phyloP scores from a whole-genome alignment of 2,113 vertebrate genomes.

The Dipodomys merriami region DNA sequence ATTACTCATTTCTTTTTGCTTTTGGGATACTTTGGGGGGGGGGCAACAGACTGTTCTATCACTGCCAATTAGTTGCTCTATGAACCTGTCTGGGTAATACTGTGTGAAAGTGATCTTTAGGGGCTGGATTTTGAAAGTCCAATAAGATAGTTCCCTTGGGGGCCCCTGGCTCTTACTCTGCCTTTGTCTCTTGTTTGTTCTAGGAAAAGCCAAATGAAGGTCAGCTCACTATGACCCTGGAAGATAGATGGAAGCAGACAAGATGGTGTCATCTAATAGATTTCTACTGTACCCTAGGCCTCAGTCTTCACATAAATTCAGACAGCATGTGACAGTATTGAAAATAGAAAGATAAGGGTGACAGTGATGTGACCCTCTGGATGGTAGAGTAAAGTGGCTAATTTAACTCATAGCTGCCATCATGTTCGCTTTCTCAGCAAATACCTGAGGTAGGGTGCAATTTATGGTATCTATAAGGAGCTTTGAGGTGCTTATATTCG shows the following conservation, averaged over 20 bases:
- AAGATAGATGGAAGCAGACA: neutral
- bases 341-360: neutral
- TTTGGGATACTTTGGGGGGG: neutral
- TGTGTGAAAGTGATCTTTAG: neutral
- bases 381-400: constrained; percentile 14
- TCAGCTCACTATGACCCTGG: constrained; percentile 11
- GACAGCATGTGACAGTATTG: neutral
- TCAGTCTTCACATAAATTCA: constrained; percentile 32
- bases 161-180: neutral
- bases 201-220: constrained; percentile 18
- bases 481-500: constrained; percentile 60
- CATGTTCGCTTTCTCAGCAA: constrained; percentile 20
- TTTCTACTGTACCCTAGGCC: neutral
- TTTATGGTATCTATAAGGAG: neutral
- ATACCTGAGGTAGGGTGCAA: constrained; percentile 2
- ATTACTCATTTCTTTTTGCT: no score
- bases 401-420: constrained; percentile 11
- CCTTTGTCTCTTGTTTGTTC: constrained; percentile 31
- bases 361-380: neutral
- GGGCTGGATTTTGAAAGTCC: neutral
- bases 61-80: neutral
- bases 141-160: neutral
- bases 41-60: neutral
- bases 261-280: constrained; percentile 10
- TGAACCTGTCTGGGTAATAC: neutral